Evolutionary conservation across 2,113 vertebrate genomes (phyloP).

Genomic region (Fukomys damarensis): DNA sequence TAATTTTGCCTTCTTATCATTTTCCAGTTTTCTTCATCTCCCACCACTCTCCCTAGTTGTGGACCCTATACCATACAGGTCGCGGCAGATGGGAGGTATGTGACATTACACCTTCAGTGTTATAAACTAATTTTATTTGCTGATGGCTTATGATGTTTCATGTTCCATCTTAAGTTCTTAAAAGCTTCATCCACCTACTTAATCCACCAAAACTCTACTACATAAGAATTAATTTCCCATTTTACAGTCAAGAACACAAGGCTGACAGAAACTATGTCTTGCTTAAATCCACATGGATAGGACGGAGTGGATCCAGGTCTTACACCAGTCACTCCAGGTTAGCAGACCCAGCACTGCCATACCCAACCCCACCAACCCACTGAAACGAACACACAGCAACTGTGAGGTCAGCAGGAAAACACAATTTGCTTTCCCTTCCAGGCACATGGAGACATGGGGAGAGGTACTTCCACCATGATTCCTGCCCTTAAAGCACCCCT

Average conservation of each 20-base stretch:
- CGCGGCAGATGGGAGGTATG: background rate
- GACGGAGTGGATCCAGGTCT: background rate
- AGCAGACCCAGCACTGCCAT: background rate
- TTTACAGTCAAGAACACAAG: background rate
- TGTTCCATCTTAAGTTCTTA: background rate
- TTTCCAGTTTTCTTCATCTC: too few species aligned
- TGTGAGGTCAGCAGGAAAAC: background rate
- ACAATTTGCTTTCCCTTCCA: background rate
- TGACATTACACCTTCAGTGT: background rate
- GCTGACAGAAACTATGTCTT: background rate
- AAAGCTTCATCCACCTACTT: background rate
- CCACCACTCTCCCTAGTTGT: too few species aligned
- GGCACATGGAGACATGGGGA: background rate
- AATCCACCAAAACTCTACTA: background rate
- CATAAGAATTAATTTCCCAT: conserved; percentile 8
- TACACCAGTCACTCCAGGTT: background rate
- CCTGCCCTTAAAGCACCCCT: background rate
- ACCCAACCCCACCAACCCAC: background rate
- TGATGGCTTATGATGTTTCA: background rate
- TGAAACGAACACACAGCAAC: background rate
- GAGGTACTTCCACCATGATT: background rate
- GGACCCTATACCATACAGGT: too few species aligned
- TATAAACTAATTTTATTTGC: background rate
- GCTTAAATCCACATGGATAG: background rate
- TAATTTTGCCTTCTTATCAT: too few species aligned